These are phyloP conservation scores for Ammodytes dubius DNA, from an alignment of 2,113 vertebrate species.

Conservation along the genomic window DNA sequence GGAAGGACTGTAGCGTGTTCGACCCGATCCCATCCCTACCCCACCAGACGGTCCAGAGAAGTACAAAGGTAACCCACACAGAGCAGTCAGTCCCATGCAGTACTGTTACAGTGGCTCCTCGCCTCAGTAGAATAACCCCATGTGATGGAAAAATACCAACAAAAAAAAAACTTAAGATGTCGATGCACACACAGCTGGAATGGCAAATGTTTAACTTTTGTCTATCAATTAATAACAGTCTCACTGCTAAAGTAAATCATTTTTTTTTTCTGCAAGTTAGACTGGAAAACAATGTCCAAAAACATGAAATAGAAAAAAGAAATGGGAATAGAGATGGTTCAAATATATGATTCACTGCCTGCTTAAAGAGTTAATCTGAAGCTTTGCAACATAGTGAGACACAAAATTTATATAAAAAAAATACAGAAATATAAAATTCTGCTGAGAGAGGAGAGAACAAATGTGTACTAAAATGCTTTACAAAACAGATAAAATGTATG, in stretches of 20 bases:
- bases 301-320: background rate
- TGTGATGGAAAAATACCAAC: background rate
- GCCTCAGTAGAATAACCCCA: background rate
- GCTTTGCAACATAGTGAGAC: background rate
- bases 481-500: no score
- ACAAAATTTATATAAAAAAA: background rate
- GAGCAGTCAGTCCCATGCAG: background rate
- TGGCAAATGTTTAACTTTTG: no score
- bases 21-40: constrained; percentile 91
- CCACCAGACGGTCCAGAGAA: constrained; percentile 88
- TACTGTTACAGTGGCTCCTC: background rate
- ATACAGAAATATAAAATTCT: background rate
- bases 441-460: no score
- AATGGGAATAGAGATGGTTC: background rate
- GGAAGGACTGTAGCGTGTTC: constrained; percentile 95
- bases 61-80: constrained; percentile 86
- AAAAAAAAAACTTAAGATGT: background rate
- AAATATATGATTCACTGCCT: background rate
- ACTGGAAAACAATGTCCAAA: background rate
- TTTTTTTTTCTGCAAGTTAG: background rate
- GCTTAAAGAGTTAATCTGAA: background rate
- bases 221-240: background rate
- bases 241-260: background rate
- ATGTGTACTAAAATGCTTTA: no score
- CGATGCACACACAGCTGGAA: no score